phyloP scores from a whole-genome alignment of 2,888 invertebrate species.

The Euplagia quadripunctaria region DNA sequence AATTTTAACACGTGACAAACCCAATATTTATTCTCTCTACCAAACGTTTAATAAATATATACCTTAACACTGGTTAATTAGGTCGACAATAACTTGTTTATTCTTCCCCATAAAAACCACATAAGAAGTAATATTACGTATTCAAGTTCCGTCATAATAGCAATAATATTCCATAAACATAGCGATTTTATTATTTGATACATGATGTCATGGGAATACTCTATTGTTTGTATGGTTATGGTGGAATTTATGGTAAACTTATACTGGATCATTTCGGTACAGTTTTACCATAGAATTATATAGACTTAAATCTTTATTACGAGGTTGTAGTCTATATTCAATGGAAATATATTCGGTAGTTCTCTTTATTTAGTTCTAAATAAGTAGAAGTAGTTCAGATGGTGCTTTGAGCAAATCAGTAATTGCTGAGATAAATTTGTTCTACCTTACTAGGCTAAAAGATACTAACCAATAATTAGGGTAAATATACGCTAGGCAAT shows the following conservation, averaged over 20 bases:
- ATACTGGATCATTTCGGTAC: conserved; percentile 16
- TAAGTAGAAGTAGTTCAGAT: too few relatives aligned
- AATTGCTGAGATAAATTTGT: too few relatives aligned
- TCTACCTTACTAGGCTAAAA: too few relatives aligned
- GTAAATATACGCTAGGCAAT: too few relatives aligned
- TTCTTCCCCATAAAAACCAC: conserved; percentile 32
- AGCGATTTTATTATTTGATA: conserved; percentile 50
- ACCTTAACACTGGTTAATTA: conserved; percentile 3
- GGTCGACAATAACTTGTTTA: conserved; percentile 18
- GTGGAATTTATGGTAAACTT: conserved; percentile 20
- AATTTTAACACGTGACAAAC: conserved; percentile 46
- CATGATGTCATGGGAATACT: conserved; percentile 37
- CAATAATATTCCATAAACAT: conserved; percentile 57
- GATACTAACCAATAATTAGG: too few relatives aligned
- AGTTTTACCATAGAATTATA: conserved; percentile 12
- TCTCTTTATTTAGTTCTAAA: background rate
- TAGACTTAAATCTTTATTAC: background rate
- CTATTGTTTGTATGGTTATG: conserved; percentile 31
- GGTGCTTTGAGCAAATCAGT: too few relatives aligned
- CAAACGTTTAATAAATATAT: conserved; percentile 3
- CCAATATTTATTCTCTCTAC: conserved; percentile 9
- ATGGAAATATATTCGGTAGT: background rate
- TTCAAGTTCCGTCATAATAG: conserved; percentile 54
- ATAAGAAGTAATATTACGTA: conserved; percentile 47
- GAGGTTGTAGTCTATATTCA: background rate